phyloP scores from a whole-genome alignment of 2,888 invertebrate species.

The Mactromeris polynyma region DNA sequence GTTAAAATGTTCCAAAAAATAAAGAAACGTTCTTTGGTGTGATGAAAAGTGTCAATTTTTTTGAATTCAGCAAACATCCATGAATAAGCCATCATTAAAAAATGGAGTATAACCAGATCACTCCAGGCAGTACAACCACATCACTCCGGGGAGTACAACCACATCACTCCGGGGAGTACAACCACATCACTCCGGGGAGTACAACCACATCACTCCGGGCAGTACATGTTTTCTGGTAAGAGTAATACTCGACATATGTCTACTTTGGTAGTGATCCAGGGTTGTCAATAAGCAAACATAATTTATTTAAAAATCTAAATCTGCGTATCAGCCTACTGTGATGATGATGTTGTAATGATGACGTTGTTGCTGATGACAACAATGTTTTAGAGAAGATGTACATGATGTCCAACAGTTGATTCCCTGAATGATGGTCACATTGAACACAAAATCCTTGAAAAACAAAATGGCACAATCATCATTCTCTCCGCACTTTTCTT shows the following conservation, averaged over 20 bases:
- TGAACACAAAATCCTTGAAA: not conserved
- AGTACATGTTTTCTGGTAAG: not conserved
- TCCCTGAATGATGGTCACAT: not conserved
- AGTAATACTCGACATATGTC: too few species aligned
- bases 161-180: too few species aligned
- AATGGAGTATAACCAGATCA: too few species aligned
- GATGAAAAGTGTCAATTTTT: too few species aligned
- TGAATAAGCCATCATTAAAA: too few species aligned
- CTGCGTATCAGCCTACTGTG: not conserved
- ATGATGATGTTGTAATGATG: not conserved
- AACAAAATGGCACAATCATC: not conserved
- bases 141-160: too few species aligned
- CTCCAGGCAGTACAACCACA: too few species aligned
- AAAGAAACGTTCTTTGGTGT: too few species aligned
- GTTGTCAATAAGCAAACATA: not conserved
- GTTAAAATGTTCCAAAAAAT: too few species aligned
- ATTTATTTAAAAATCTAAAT: too few species aligned
- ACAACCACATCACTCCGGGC: not conserved
- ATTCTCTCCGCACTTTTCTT: constrained; percentile 26
- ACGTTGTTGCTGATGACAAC: not conserved
- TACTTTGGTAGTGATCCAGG: not conserved
- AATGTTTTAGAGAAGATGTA: not conserved
- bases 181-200: too few species aligned
- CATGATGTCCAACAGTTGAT: not conserved
- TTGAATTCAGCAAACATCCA: too few species aligned